These are phyloP conservation scores for Neoniphon sammara DNA, from an alignment of 2,797 vertebrate genomes.

Conservation along the genomic window DNA sequence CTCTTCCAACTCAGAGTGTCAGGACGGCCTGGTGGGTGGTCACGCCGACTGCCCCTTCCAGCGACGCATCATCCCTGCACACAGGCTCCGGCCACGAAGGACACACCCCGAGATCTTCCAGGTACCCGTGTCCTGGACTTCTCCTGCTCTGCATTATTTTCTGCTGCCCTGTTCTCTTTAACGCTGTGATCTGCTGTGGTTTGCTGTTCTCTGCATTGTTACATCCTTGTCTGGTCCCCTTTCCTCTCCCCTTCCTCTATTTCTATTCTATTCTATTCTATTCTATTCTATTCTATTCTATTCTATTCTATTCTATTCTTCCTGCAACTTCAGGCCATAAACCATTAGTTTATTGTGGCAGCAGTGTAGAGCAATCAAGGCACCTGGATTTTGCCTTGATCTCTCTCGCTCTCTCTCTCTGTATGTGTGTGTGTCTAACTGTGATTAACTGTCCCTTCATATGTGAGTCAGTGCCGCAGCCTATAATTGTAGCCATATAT, in stretches of 20 bases:
- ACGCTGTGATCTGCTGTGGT: background rate
- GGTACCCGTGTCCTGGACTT: constrained; percentile 58
- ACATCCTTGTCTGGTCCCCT: background rate
- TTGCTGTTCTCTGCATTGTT: background rate
- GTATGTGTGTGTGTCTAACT: too few relatives aligned
- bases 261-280: background rate
- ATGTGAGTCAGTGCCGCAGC: constrained; percentile 1
- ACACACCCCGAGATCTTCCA: constrained; percentile 87
- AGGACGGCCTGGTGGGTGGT: constrained; percentile 78
- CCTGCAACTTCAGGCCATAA: background rate
- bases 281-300: background rate
- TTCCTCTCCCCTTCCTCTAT: background rate
- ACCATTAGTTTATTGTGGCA: background rate
- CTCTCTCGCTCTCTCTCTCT: background rate
- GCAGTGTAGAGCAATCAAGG: background rate
- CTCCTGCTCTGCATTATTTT: background rate
- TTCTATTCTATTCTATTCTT: background rate
- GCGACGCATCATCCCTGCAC: constrained; percentile 84
- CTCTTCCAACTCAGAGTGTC: constrained; percentile 86
- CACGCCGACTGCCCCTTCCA: constrained; percentile 84
- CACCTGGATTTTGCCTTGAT: background rate
- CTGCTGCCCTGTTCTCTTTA: background rate
- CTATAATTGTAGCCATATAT: constrained; percentile 5
- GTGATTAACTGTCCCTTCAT: background rate
- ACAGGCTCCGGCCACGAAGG: constrained; percentile 83